Conservation (phyloP, 2,888 invertebrate species). For the Blera fallax region DNA sequence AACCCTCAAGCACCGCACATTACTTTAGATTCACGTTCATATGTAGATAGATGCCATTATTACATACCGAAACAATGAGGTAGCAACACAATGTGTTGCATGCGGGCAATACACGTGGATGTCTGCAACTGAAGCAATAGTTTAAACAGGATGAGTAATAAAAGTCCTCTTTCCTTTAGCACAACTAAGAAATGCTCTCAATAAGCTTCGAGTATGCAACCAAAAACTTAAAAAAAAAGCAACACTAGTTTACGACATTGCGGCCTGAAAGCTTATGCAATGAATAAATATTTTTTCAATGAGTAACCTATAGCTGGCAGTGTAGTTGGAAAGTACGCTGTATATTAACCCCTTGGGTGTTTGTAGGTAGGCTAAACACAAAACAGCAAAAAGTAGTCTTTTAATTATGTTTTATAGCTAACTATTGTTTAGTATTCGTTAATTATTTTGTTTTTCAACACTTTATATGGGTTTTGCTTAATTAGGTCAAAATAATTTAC, state of each 20-base stretch:
- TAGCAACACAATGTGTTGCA: not conserved
- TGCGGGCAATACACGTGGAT: not conserved
- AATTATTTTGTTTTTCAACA: not conserved
- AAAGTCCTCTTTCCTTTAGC: not conserved
- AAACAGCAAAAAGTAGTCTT: not conserved
- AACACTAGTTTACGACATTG: not conserved
- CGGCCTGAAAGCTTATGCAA: not conserved
- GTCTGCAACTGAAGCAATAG: not conserved
- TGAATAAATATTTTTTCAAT: not conserved
- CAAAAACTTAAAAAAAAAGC: not conserved
- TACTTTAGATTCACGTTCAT: constrained; percentile 1
- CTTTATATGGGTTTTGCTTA: not conserved
- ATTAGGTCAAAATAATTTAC: not conserved
- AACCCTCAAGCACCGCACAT: constrained; percentile 18
- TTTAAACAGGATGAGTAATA: not conserved
- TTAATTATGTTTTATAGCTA: not conserved
- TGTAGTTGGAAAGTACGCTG: not conserved
- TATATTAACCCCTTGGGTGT: not conserved
- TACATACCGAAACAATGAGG: not conserved
- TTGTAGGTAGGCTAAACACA: not conserved
- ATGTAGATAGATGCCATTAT: not conserved
- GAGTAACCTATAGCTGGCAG: not conserved
- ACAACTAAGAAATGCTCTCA: constrained; percentile 3
- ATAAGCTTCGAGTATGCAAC: not conserved
- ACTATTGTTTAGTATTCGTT: not conserved